Evolutionary conservation across 2,888 invertebrate genomes (phyloP).

Genomic region (Syrphus vitripennis): DNA sequence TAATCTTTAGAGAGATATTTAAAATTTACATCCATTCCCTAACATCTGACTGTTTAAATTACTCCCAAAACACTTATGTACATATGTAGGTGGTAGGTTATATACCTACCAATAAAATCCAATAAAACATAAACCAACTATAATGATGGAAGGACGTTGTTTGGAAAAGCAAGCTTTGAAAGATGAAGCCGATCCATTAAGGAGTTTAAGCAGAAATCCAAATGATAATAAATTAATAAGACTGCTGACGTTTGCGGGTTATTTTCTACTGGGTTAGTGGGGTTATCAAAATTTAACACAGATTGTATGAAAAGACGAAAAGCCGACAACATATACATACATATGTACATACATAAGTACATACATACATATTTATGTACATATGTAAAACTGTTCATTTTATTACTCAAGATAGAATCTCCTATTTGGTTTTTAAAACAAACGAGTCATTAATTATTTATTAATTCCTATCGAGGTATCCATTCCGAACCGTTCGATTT

Average conservation of each 20-base stretch:
- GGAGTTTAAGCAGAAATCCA: background rate
- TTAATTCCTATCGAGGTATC: too few species aligned
- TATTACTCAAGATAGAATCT: too few species aligned
- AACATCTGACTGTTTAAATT: background rate
- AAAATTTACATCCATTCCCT: background rate
- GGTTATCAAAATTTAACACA: background rate
- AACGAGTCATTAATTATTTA: too few species aligned
- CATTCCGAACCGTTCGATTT: too few species aligned
- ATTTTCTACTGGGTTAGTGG: conserved; percentile 30
- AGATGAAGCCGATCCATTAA: background rate
- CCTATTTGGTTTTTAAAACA: too few species aligned
- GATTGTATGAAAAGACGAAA: too few species aligned
- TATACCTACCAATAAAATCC: background rate
- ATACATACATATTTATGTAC: too few species aligned
- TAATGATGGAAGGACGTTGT: background rate
- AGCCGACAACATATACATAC: background rate
- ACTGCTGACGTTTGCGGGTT: conserved; percentile 29
- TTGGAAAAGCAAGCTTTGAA: background rate
- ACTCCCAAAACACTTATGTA: background rate
- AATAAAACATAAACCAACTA: background rate
- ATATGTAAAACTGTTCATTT: too few species aligned
- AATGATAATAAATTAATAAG: background rate
- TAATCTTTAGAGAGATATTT: too few species aligned
- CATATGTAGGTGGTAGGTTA: too few species aligned
- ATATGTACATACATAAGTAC: too few species aligned